Evolutionary conservation across 2,888 invertebrate species (phyloP).

Genomic region (Drosophila mimetica): DNA sequence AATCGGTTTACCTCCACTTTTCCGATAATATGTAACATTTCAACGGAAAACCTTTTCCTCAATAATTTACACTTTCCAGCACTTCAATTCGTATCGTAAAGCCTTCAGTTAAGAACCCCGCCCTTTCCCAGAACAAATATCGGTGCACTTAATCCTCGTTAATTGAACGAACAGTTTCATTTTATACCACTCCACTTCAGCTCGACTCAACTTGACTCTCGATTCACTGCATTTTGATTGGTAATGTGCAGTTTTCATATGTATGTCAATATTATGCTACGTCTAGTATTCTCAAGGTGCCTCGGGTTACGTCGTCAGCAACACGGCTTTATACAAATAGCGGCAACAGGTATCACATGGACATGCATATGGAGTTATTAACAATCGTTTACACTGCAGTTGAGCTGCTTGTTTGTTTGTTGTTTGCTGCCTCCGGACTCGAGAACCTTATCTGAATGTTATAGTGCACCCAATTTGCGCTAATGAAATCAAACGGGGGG

Average conservation of each 20-base stretch:
- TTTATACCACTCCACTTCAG: constrained; percentile 8
- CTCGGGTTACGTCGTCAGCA: constrained; percentile 44
- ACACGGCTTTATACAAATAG: constrained; percentile 18
- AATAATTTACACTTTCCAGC: background rate
- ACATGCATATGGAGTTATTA: constrained; percentile 53
- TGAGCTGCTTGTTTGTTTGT: constrained; percentile 34
- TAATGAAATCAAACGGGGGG: constrained; percentile 63
- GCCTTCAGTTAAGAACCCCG: background rate
- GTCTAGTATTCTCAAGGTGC: constrained; percentile 63
- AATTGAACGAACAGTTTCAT: constrained; percentile 34
- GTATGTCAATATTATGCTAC: constrained; percentile 64
- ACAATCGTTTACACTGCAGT: constrained; percentile 51
- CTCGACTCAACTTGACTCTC: constrained; percentile 6
- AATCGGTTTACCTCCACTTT: background rate
- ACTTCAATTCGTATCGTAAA: background rate
- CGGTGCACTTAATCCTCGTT: constrained; percentile 31
- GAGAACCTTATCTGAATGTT: constrained; percentile 43
- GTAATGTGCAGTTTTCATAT: constrained; percentile 62
- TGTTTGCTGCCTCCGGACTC: constrained; percentile 25
- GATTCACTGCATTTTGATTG: constrained; percentile 34
- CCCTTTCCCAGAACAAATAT: constrained; percentile 13
- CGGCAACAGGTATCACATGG: constrained; percentile 20
- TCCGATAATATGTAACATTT: background rate
- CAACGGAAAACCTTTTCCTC: background rate
- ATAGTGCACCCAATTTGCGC: constrained; percentile 58